phyloP scores from a whole-genome alignment of 2,113 vertebrate genomes.

The Tyto alba region DNA sequence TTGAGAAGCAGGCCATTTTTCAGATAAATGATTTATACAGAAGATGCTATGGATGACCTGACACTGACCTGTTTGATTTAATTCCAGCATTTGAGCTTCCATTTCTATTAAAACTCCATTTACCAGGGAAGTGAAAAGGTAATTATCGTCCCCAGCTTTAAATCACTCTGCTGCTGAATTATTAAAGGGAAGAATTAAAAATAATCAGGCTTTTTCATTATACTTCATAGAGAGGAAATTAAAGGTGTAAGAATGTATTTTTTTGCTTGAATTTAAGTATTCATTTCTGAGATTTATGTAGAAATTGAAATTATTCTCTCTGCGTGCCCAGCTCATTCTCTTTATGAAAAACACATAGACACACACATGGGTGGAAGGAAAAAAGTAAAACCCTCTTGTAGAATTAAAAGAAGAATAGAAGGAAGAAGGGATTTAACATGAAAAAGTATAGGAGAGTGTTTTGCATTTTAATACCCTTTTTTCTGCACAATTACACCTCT shows the following conservation, averaged over 20 bases:
- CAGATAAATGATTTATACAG: constrained; percentile 58
- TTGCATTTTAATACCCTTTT: constrained; percentile 77
- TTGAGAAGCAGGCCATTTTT: background rate
- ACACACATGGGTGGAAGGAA: background rate
- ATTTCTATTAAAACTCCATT: constrained; percentile 79
- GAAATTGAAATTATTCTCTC: constrained; percentile 67
- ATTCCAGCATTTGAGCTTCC: constrained; percentile 63
- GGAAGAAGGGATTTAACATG: constrained; percentile 64
- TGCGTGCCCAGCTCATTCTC: constrained; percentile 42
- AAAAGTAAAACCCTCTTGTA: constrained; percentile 60
- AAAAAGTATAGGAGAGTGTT: constrained; percentile 61
- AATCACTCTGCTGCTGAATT: constrained; percentile 76
- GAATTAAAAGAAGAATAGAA: constrained; percentile 62
- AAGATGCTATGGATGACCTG: constrained; percentile 60
- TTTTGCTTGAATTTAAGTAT: constrained; percentile 75
- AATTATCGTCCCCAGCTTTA: constrained; percentile 74
- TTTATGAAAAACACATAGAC: constrained; percentile 44
- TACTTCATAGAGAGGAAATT: constrained; percentile 77
- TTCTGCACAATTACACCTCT: constrained; percentile 74
- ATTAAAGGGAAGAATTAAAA: constrained; percentile 81
- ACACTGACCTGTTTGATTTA: constrained; percentile 59
- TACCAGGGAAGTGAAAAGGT: constrained; percentile 74
- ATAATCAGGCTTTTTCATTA: constrained; percentile 81
- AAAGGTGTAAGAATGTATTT: constrained; percentile 78
- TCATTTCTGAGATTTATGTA: constrained; percentile 74